These are phyloP conservation scores for Octodonta nipae DNA, from an alignment of 2,888 invertebrate species.

Conservation along the genomic window DNA sequence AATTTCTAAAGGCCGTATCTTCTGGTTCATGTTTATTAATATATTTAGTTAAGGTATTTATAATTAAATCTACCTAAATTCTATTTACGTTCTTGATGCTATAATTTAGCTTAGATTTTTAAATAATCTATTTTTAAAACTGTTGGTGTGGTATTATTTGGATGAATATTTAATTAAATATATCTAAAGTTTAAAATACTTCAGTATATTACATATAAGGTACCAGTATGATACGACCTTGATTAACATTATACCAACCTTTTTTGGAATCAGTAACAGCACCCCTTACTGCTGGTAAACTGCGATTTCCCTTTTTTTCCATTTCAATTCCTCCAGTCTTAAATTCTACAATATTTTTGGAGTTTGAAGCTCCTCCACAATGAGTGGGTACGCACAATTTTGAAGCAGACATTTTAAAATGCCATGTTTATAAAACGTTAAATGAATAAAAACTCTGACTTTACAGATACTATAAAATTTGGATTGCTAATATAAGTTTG, in stretches of 20 bases:
- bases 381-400: constrained; percentile 56
- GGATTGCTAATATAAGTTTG: constrained; percentile 25
- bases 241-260: constrained; percentile 41
- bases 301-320: constrained; percentile 66
- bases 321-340: constrained; percentile 42
- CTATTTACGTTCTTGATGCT: not conserved
- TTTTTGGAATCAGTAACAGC: constrained; percentile 62
- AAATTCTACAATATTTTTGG: constrained; percentile 25
- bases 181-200: not conserved
- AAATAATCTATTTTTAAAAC: not conserved
- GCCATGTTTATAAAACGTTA: constrained; percentile 57
- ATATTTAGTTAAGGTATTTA: too few relatives aligned
- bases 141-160: not conserved
- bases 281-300: constrained; percentile 55
- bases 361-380: constrained; percentile 55
- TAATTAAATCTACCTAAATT: too few relatives aligned
- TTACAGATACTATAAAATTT: constrained; percentile 14
- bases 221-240: constrained; percentile 3
- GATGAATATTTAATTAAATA: constrained; percentile 5
- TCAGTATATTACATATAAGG: too few relatives aligned
- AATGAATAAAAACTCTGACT: constrained; percentile 39
- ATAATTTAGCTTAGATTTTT: not conserved
- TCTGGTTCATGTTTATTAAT: too few relatives aligned
- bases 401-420: constrained; percentile 68
- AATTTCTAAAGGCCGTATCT: too few relatives aligned